These are phyloP conservation scores for Martes flavigula DNA, from an alignment of 2,797 vertebrate species.

Conservation along the genomic window DNA sequence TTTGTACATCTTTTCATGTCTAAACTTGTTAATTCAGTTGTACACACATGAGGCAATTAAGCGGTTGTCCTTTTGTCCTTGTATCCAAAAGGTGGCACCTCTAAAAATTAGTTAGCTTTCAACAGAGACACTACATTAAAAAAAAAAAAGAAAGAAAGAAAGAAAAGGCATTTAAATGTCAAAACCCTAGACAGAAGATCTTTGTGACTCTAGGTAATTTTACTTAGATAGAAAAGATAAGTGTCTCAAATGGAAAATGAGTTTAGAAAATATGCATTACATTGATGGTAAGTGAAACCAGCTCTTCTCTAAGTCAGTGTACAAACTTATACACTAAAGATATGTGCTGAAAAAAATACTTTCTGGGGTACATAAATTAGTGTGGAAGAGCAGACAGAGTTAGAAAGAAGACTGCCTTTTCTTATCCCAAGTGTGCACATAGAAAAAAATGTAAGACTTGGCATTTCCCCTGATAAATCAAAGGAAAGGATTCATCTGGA, in stretches of 20 bases:
- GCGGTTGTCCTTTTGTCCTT: conserved; percentile 79
- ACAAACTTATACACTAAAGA: conserved; percentile 44
- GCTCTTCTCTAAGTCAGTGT: conserved; percentile 65
- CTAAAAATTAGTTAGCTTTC: conserved; percentile 64
- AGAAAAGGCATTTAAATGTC: conserved; percentile 46
- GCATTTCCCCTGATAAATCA: conserved; percentile 79
- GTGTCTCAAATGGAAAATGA: conserved; percentile 45
- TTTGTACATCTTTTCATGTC: conserved; percentile 67
- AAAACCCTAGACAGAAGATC: conserved; percentile 24
- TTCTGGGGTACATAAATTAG: conserved; percentile 21
- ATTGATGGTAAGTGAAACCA: conserved; percentile 37
- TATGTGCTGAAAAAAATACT: conserved; percentile 61
- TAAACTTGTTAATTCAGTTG: conserved; percentile 77
- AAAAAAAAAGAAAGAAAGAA: neutral
- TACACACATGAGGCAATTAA: conserved; percentile 77
- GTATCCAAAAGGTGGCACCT: conserved; percentile 68
- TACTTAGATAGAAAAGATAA: conserved; percentile 63
- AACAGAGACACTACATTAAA: conserved; percentile 52
- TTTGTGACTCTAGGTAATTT: conserved; percentile 46
- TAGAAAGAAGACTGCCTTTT: conserved; percentile 55
- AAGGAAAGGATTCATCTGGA: conserved; percentile 84
- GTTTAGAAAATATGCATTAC: conserved; percentile 47
- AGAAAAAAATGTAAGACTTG: conserved; percentile 82
- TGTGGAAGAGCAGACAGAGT: conserved; percentile 63
- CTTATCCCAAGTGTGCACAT: conserved; percentile 80